Percentiles rank a stretch among this genome's conserved stretches.
These are phyloP conservation scores for Hemiscyllium ocellatum DNA, from an alignment of 2,113 vertebrate genomes.

Conservation along the genomic window DNA sequence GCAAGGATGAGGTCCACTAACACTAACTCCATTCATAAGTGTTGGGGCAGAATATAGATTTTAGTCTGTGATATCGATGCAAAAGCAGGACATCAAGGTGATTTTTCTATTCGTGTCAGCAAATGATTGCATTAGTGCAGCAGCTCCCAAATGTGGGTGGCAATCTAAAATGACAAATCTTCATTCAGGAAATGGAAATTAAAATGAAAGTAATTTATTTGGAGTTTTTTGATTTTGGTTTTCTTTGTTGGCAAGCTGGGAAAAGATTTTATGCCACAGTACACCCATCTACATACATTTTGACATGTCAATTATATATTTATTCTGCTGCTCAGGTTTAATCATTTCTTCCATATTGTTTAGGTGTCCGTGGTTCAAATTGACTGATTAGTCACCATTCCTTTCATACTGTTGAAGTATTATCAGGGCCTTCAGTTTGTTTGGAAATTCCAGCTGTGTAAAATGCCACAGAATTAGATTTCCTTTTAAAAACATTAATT, in stretches of 20 bases:
- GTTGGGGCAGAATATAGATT: no score
- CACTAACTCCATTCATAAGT: no score
- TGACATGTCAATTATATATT: constrained; percentile 4
- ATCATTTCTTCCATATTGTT: not conserved
- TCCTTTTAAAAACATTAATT: not conserved
- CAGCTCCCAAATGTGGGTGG: not conserved
- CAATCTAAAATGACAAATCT: not conserved
- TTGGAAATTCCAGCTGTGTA: not conserved
- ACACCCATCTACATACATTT: not conserved
- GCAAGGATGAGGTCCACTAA: not conserved
- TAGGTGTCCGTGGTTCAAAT: not conserved
- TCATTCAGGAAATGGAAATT: not conserved
- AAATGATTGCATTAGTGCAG: no score
- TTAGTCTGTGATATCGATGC: no score
- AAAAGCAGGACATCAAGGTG: no score
- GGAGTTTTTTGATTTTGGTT: not conserved
- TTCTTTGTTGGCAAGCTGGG: no score
- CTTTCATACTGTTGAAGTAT: not conserved
- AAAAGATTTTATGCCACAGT: not conserved
- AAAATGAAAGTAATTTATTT: not conserved
- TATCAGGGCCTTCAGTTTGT: not conserved
- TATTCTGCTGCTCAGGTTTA: not conserved
- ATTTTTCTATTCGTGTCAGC: no score
- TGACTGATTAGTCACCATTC: not conserved
- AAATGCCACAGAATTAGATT: not conserved